These are phyloP conservation scores for Parasteatoda lunata DNA, from an alignment of 2,888 invertebrate genomes.

Conservation along the genomic window DNA sequence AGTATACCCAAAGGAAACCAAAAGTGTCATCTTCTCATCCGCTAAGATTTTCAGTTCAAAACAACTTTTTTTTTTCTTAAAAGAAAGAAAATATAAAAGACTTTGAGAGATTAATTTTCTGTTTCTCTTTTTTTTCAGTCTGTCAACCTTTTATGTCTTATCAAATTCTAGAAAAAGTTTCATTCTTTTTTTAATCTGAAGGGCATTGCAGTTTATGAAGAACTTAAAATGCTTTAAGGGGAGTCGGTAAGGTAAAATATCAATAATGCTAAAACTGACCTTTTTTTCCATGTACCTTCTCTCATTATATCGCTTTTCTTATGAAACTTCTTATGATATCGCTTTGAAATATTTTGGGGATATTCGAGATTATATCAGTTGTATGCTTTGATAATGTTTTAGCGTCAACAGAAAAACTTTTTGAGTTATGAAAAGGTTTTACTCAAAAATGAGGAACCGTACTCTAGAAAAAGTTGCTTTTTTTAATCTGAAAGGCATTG, in stretches of 20 bases:
- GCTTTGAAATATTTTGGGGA: too few relatives aligned
- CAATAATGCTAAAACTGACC: too few relatives aligned
- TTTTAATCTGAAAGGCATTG: neutral
- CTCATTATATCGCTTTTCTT: too few relatives aligned
- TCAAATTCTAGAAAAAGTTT: constrained; percentile 38
- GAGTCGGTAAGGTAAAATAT: too few relatives aligned
- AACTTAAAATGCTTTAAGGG: neutral
- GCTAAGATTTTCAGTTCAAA: constrained; percentile 21
- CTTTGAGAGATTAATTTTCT: constrained; percentile 47
- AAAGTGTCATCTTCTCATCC: constrained; percentile 37
- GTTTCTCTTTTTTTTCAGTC: constrained; percentile 16
- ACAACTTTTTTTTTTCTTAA: constrained; percentile 28
- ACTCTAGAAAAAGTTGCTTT: constrained; percentile 23
- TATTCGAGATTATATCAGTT: too few relatives aligned
- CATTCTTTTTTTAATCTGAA: constrained; percentile 17
- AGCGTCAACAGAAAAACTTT: too few relatives aligned
- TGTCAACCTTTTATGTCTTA: constrained; percentile 45
- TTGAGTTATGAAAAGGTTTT: too few relatives aligned
- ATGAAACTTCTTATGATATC: too few relatives aligned
- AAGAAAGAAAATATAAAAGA: constrained; percentile 9
- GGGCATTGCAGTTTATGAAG: neutral
- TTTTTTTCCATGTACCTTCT: too few relatives aligned
- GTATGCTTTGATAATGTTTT: too few relatives aligned
- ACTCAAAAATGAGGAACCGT: too few relatives aligned
- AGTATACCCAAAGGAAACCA: constrained; percentile 1